phyloP scores from a whole-genome alignment of 2,888 invertebrate species.

The Willowsia nigromaculata region DNA sequence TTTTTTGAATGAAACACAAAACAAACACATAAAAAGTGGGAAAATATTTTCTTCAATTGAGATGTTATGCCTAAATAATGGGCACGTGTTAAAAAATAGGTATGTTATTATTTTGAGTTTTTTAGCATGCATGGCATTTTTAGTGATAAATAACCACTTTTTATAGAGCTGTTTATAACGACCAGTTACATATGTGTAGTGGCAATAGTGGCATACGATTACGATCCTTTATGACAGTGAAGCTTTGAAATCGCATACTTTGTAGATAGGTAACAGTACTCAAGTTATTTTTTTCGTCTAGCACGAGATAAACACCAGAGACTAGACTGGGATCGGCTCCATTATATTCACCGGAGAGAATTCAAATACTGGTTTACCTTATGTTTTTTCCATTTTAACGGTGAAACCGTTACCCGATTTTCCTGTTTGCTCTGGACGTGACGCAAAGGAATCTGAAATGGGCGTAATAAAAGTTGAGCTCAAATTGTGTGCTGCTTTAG shows the following conservation, averaged over 20 bases:
- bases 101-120: no score
- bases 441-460: not conserved
- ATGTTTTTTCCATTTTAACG: not conserved
- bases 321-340: not conserved
- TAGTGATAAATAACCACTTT: not conserved
- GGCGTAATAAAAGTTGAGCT: not conserved
- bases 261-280: not conserved
- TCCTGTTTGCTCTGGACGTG: slow-evolving; percentile 14
- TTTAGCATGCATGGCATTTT: no score
- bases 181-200: not conserved
- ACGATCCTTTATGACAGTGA: not conserved
- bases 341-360: not conserved
- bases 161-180: not conserved
- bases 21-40: no score
- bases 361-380: not conserved
- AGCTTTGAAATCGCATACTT: not conserved
- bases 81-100: no score
- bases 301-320: not conserved
- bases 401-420: not conserved
- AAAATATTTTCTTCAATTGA: no score
- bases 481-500: not conserved
- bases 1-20: no score
- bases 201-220: not conserved
- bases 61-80: no score
- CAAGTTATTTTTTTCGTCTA: not conserved